Evolutionary conservation across 2,113 vertebrate species (phyloP).

Genomic region (Thryonomys swinderianus): DNA sequence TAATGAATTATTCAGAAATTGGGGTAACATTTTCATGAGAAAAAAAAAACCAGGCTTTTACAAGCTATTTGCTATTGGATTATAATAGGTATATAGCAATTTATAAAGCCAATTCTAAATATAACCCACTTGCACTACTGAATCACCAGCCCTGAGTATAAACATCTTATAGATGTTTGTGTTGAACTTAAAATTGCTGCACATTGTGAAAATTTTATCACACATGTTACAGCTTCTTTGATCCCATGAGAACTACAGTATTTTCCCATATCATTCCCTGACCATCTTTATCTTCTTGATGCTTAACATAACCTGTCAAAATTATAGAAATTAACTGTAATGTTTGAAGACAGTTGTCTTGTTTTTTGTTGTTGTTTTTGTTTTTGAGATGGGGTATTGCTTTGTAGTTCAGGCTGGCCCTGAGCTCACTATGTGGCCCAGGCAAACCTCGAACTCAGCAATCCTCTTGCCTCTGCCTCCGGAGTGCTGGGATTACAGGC

Average conservation of each 20-base stretch:
- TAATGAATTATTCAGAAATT: not conserved
- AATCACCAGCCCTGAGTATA: not conserved
- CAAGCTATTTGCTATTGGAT: not conserved
- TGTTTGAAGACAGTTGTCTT: not conserved
- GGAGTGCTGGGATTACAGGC: too few relatives aligned
- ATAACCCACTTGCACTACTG: not conserved
- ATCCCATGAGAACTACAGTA: not conserved
- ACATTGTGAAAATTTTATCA: not conserved
- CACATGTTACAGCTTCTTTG: not conserved
- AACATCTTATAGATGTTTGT: not conserved
- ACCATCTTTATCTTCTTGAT: not conserved
- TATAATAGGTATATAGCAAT: not conserved
- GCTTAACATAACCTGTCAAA: not conserved
- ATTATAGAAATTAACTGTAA: not conserved
- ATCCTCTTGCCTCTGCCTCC: too few relatives aligned
- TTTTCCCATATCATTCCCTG: not conserved
- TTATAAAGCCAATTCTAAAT: not conserved
- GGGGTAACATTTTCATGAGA: not conserved
- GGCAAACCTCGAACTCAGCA: too few relatives aligned
- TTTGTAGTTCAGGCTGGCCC: too few relatives aligned
- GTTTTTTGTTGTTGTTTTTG: too few relatives aligned
- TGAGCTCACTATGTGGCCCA: too few relatives aligned
- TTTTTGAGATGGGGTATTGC: too few relatives aligned
- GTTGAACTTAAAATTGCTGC: not conserved
- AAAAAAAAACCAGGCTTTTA: not conserved